Conservation (phyloP, 2,888 invertebrate genomes). For the Ectemnius lituratus region DNA sequence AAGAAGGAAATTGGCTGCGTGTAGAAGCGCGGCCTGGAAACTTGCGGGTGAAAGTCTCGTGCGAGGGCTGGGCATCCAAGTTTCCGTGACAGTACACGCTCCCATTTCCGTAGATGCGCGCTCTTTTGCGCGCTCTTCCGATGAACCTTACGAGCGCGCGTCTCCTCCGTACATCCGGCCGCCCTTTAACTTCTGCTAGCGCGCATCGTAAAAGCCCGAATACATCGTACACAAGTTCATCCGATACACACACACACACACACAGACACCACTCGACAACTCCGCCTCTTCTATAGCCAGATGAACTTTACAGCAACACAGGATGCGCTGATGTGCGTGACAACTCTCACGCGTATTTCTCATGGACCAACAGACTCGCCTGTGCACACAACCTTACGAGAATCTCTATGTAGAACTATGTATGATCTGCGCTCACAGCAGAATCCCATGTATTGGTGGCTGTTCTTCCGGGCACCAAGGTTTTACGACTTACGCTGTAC, state of each 20-base stretch:
- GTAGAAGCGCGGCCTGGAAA: not conserved
- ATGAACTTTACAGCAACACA: constrained; percentile 6
- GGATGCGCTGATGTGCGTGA: not conserved
- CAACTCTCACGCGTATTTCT: not conserved
- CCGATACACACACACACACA: constrained; percentile 30
- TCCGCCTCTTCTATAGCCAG: constrained; percentile 11
- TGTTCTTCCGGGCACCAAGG: constrained; percentile 56
- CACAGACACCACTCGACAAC: not conserved
- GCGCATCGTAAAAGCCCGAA: constrained; percentile 42
- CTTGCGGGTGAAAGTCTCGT: not conserved
- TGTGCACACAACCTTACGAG: not conserved
- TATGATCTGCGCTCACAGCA: no score
- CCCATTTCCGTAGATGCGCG: constrained; percentile 9
- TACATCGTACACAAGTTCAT: constrained; percentile 27
- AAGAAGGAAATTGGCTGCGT: not conserved
- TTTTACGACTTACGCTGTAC: constrained; percentile 64
- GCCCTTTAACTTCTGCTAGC: constrained; percentile 46
- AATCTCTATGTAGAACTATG: no score
- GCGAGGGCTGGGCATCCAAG: not conserved
- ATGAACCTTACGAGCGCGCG: constrained; percentile 8
- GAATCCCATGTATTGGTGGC: constrained; percentile 41
- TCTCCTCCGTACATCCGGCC: constrained; percentile 14
- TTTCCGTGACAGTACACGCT: not conserved
- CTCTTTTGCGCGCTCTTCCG: constrained; percentile 31
- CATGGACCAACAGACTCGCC: constrained; percentile 5